Evolutionary conservation across 1,140 invertebrate genomes (phyloP), one percentile per base, ranked within the genome.

Genomic region (Hyles euphorbiae): DNA sequence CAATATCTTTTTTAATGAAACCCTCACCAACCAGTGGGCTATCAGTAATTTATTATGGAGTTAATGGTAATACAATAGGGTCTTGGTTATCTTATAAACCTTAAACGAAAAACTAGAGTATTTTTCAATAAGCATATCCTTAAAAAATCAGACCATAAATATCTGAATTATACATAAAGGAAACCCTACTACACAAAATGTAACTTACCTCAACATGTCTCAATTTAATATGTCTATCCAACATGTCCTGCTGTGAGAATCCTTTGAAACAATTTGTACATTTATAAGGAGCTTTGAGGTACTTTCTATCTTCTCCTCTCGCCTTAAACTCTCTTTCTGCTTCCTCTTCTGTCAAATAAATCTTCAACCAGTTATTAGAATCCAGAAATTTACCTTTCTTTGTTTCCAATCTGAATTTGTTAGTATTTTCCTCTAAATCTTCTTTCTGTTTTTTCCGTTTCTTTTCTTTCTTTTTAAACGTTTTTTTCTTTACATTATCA

Each of bases 241-340:
- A 58, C 65, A 83, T 87, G 53, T 81, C 75, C 32, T 83, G 67
- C 52, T 81, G 81, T 0, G 82, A 85, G 60, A 85, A 87, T 7
- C 82, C 78, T 63, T 78, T 85, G 11, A 74, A 78, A 55, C 83
- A 87, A 54, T 80, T 65, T 12, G 60, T 65, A 62, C 83, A 87
- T 65, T 83, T 81, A 53, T 54, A 78, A 3, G 68, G 51, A 1
- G 80, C 74, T 4, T 63, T 49, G 22, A 74, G 56, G 63, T 81
- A 87, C 50, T 76, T 83, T 0, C 68, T 61, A 63, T 79, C 69
- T n/a, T 78, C 64, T 2, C 65, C 64, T 63, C 71, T 72, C 2
- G 63, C 60, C 51, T 63, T 60, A 57, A 85, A 85, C 48, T 72
- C 78, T 54, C 68, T 72, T 10, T 76, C 34, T 22, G 83, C 83